These are phyloP conservation scores for Cromileptes altivelis DNA, from an alignment of 2,113 vertebrate species.

Conservation along the genomic window DNA sequence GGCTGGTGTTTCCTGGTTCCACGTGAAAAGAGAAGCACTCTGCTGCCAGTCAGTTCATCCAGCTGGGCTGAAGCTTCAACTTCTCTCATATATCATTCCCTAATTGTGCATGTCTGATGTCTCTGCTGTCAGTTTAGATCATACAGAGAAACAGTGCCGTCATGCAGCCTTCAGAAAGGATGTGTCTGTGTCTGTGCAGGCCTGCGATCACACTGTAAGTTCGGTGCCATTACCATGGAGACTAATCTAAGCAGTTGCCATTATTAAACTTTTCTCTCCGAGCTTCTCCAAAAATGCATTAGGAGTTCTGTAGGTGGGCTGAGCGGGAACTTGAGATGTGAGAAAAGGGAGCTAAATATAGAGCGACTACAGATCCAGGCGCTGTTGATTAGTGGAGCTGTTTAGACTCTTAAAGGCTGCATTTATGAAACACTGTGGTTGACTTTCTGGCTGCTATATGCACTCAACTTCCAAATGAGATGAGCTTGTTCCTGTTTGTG, in stretches of 20 bases:
- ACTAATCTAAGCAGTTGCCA: conserved; percentile 65
- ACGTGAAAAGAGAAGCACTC: neutral
- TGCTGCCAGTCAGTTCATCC: neutral
- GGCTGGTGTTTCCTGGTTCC: neutral
- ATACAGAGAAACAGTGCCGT: neutral
- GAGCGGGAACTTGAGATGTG: conserved; percentile 64
- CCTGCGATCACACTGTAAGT: neutral
- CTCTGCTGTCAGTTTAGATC: conserved; percentile 16
- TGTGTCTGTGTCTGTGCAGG: neutral
- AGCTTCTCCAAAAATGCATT: conserved; percentile 69
- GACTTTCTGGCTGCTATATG: neutral
- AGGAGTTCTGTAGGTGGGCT: conserved; percentile 72
- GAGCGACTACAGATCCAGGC: conserved; percentile 58
- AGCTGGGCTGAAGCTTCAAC: neutral
- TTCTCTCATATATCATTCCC: neutral
- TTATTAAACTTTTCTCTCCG: conserved; percentile 73
- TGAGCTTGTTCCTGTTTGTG: neutral
- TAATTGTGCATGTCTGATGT: neutral
- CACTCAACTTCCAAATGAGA: neutral
- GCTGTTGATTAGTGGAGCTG: conserved; percentile 63
- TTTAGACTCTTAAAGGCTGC: conserved; percentile 56
- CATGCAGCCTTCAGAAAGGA: neutral
- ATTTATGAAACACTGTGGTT: conserved; percentile 25
- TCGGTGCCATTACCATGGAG: conserved; percentile 71
- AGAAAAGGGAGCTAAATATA: conserved; percentile 78